Evolutionary conservation across 2,113 vertebrate species (phyloP), one percentile per base, ranked within the genome.

Genomic region (Dipodomys ordii): DNA sequence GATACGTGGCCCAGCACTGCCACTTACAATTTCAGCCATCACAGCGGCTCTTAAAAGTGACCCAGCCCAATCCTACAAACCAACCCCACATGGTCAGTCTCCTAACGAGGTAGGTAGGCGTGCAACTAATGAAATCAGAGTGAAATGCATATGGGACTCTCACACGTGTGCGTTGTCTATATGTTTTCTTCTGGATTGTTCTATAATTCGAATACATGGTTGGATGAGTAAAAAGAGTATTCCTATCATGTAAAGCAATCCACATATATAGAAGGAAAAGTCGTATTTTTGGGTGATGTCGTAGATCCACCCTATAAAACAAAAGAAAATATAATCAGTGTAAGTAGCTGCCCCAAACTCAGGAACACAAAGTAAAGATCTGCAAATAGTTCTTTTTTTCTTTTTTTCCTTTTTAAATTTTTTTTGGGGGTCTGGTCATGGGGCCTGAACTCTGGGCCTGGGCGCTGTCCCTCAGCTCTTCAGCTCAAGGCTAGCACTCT

Each of bases 251-350:
- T 99, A 99, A 28, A 99, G 98, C 82, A 98, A 96, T 76, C 98
- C 98, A 93, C 97, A 98, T 93, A 98, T 97, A 65, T 98, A 99
- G 97, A 99, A 99, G 93, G 98, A 98, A 97, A 98, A 98, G 57
- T 99, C 98, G 0, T 99, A 99, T 92, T 98, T 99, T 83, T 98
- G 96, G 79, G 98, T 98, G 96, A 98, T 97, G 97, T 99, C 98
- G 67, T 98, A 99, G 96, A 99, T 98, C 98, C 98, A 99, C 85
- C 98, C 98, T 99, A 95, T n/a, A 98, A 98, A 98, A 97, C 65
- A 98, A 97, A 77, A 95, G 64, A 92, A 62, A 91, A 85, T 15
- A 72, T 9, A 67, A 69, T 97, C 57, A 96, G 94, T 87, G 91
- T 49, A 92, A 76, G 64, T 28, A 19, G 53, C 15, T 57, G 53